These are phyloP conservation scores for Temnothorax ravouxi DNA, from an alignment of 2,888 invertebrate species.

Conservation along the genomic window DNA sequence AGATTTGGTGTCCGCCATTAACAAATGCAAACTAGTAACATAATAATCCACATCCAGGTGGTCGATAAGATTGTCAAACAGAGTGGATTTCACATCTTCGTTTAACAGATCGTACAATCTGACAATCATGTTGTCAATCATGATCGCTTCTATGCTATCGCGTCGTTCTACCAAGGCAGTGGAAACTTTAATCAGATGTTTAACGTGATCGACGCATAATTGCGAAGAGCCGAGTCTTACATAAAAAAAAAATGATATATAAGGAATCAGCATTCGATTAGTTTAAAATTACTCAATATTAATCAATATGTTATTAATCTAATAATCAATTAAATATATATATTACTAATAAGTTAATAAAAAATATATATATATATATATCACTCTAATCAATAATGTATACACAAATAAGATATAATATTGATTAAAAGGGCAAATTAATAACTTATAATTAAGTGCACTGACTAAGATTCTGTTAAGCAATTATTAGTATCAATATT, in stretches of 20 bases:
- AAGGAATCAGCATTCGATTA: neutral
- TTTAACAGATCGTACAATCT: conserved; percentile 79
- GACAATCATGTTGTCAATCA: conserved; percentile 78
- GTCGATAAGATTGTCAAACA: conserved; percentile 68
- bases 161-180: conserved; percentile 71
- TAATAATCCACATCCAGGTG: conserved; percentile 58
- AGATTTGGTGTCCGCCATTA: conserved; percentile 68
- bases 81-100: conserved; percentile 71
- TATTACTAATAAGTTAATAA: too few relatives aligned
- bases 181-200: conserved; percentile 78
- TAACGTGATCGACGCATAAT: conserved; percentile 78
- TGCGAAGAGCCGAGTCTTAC: conserved; percentile 79
- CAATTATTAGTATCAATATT: neutral
- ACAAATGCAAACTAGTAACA: conserved; percentile 58
- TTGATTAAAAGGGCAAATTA: neutral
- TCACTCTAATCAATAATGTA: too few relatives aligned
- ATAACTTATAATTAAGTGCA: neutral
- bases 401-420: neutral
- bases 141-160: conserved; percentile 74
- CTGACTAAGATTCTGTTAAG: neutral
- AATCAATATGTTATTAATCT: neutral
- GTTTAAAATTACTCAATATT: neutral
- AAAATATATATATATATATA: too few relatives aligned
- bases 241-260: conserved; percentile 14
- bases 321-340: neutral